Conservation (phyloP, 2,888 invertebrate genomes). For the Microchrysa polita region DNA sequence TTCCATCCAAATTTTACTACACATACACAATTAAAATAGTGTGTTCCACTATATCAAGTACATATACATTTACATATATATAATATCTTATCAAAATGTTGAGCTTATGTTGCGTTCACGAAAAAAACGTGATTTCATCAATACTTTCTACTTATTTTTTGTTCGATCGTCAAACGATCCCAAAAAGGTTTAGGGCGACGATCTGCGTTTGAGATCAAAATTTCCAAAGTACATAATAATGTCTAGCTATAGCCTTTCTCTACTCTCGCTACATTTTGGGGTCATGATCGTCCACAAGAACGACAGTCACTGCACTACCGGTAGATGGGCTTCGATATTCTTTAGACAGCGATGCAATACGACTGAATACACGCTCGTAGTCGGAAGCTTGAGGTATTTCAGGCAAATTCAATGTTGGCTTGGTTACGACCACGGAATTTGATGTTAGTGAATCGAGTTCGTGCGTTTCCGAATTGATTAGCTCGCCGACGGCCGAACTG, state of each 20-base stretch:
- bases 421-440: slow-evolving; percentile 58
- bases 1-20: no score
- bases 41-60: no score
- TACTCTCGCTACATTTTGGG: slow-evolving; percentile 25
- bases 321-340: slow-evolving; percentile 68
- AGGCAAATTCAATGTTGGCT: slow-evolving; percentile 57
- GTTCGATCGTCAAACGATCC: slow-evolving; percentile 17
- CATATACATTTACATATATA: no score
- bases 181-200: neutral
- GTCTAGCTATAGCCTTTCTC: no score
- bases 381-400: slow-evolving; percentile 58
- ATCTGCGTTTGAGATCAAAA: no score
- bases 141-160: no score
- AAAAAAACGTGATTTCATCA: no score
- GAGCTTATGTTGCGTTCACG: no score
- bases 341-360: slow-evolving; percentile 50
- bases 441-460: slow-evolving; percentile 63
- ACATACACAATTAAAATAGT: no score
- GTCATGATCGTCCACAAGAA: slow-evolving; percentile 68
- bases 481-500: slow-evolving; percentile 63
- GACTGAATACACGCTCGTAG: slow-evolving; percentile 56
- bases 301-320: slow-evolving; percentile 73
- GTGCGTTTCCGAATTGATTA: slow-evolving; percentile 63
- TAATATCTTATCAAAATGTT: no score
- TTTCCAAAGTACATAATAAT: no score